These are phyloP conservation scores for Cynocephalus volans DNA, from an alignment of 2,113 vertebrate species.

Conservation along the genomic window DNA sequence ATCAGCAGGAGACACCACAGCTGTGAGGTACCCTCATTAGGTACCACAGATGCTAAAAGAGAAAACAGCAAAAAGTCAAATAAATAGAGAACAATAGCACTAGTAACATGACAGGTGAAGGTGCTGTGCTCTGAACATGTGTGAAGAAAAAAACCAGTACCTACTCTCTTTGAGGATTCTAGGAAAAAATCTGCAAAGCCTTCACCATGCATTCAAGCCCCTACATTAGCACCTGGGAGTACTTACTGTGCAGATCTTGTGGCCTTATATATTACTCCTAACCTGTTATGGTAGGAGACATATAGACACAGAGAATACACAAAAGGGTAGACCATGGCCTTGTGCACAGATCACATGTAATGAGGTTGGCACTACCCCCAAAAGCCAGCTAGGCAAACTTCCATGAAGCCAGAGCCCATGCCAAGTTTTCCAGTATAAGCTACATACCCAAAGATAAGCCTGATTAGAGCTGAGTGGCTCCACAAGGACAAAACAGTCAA, in stretches of 20 bases:
- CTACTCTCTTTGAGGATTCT: not conserved
- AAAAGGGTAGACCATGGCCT: not conserved
- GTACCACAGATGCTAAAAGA: not conserved
- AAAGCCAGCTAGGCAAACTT: slow-evolving; percentile 27
- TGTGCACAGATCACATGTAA: not conserved
- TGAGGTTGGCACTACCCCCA: slow-evolving; percentile 18
- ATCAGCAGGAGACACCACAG: not conserved
- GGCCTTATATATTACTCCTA: not conserved
- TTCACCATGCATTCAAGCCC: not conserved
- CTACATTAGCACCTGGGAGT: too few species aligned
- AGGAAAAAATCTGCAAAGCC: not conserved
- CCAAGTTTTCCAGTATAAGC: slow-evolving; percentile 8
- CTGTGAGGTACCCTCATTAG: not conserved
- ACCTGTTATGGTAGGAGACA: not conserved
- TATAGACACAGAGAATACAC: not conserved
- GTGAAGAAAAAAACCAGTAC: not conserved
- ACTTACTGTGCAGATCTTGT: not conserved
- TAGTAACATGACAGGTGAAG: not conserved
- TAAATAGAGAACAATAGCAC: not conserved
- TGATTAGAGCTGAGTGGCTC: slow-evolving; percentile 27
- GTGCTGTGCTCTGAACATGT: accelerated
- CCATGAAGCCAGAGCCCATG: not conserved
- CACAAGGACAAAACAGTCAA: not conserved
- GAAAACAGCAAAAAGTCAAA: not conserved
- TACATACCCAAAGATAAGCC: slow-evolving; percentile 3